These are phyloP conservation scores for Peromyscus polionotus DNA, from an alignment of 2,113 vertebrate species.

Conservation along the genomic window DNA sequence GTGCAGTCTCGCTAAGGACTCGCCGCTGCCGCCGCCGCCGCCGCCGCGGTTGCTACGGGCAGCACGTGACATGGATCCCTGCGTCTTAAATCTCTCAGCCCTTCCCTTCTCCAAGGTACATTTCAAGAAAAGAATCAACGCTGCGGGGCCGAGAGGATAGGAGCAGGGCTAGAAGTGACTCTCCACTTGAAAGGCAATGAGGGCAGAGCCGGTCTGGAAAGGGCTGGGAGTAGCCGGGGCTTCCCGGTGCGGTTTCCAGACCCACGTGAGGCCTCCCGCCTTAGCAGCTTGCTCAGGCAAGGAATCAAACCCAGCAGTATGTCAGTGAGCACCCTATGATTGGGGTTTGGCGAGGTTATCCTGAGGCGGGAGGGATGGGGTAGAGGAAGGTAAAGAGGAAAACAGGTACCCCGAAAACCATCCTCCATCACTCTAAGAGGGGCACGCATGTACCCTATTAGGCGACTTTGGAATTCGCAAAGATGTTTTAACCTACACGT, in stretches of 20 bases:
- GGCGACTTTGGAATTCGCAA: background rate
- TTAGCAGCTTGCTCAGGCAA: conserved; percentile 77
- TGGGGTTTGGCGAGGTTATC: conserved; percentile 67
- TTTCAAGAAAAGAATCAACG: conserved; percentile 33
- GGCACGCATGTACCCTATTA: background rate
- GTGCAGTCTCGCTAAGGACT: conserved; percentile 90
- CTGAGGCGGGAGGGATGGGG: background rate
- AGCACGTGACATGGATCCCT: conserved; percentile 72
- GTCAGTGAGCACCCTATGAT: conserved; percentile 62
- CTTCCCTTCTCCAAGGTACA: conserved; percentile 23
- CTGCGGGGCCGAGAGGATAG: background rate
- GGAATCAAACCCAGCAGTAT: background rate
- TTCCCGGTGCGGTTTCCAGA: conserved; percentile 75
- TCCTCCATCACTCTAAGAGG: background rate
- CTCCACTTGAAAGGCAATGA: background rate
- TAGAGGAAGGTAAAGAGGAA: background rate
- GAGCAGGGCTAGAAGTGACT: background rate
- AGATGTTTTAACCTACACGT: background rate
- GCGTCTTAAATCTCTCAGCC: conserved; percentile 65
- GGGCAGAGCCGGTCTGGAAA: background rate
- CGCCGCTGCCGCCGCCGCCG: conserved; percentile 32
- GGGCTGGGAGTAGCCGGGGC: conserved; percentile 55
- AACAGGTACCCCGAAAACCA: background rate
- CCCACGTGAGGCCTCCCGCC: conserved; percentile 86
- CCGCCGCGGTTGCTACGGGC: conserved; percentile 59